Conservation (phyloP, 2,113 vertebrate species). For the Datnioides undecimradiatus region DNA sequence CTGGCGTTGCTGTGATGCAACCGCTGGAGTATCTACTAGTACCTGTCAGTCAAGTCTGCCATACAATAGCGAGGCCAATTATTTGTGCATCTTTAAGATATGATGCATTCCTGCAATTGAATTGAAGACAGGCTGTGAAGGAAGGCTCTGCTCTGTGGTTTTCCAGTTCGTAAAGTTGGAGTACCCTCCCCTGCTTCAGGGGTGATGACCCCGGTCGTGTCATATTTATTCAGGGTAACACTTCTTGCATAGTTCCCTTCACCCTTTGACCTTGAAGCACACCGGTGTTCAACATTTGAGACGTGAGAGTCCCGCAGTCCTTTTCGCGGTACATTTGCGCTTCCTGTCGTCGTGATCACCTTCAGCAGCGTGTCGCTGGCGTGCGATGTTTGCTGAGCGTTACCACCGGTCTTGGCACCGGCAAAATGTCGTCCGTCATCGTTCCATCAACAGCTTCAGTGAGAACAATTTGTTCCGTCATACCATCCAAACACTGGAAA, state of each 20-base stretch:
- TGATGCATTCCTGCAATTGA: neutral
- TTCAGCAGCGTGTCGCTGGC: neutral
- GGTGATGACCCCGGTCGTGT: neutral
- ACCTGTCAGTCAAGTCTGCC: constrained; percentile 12
- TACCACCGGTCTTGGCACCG: constrained; percentile 17
- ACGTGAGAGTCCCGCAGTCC: neutral
- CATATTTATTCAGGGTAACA: neutral
- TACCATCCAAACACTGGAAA: neutral
- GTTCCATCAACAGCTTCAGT: neutral
- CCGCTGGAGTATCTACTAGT: constrained; percentile 5
- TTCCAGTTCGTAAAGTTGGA: neutral
- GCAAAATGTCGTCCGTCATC: constrained; percentile 4
- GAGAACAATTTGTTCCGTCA: constrained; percentile 17
- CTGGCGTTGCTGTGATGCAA: constrained; percentile 37
- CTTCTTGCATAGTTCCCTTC: neutral
- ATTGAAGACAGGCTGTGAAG: neutral
- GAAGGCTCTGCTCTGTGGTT: neutral
- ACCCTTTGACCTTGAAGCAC: constrained; percentile 5
- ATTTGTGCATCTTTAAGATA: neutral
- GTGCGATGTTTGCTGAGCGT: constrained; percentile 15
- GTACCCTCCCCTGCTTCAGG: neutral
- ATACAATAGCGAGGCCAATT: neutral
- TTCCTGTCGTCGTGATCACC: constrained; percentile 9
- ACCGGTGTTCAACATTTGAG: neutral
- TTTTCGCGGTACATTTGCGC: constrained; percentile 1